Evolutionary conservation across 2,888 invertebrate species (phyloP).

Genomic region (Antheraea assamensis): DNA sequence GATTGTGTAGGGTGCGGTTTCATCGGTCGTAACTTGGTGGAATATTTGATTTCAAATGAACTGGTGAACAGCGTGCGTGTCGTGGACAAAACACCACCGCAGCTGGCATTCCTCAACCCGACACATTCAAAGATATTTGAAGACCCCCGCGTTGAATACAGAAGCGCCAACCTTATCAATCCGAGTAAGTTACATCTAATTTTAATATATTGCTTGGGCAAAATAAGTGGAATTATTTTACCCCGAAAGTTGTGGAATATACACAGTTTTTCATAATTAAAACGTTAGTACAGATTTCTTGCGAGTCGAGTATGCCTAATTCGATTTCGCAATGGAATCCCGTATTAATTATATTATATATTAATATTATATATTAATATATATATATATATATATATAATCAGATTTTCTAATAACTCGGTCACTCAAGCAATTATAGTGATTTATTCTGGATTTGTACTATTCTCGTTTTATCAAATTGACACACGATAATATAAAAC

Average conservation of each 20-base stretch:
- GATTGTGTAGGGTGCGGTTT: conserved; percentile 92
- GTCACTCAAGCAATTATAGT: no score
- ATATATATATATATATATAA: no score
- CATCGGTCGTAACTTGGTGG: conserved; percentile 93
- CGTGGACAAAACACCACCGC: conserved; percentile 96
- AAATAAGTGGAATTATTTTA: not conserved
- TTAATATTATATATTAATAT: no score
- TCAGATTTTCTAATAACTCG: no score
- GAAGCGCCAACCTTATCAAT: conserved; percentile 95
- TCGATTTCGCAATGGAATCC: no score
- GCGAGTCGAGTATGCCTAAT: no score
- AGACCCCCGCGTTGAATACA: conserved; percentile 90
- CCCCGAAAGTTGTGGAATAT: not conserved
- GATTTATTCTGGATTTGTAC: no score
- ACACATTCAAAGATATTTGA: conserved; percentile 88
- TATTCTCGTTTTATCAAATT: no score
- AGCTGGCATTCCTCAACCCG: conserved; percentile 93
- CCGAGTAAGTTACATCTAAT: conserved; percentile 82
- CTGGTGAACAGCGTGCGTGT: conserved; percentile 89
- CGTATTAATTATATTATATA: no score
- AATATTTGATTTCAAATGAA: conserved; percentile 89
- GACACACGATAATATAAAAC: no score
- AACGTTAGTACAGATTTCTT: not conserved
- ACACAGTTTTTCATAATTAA: not conserved
- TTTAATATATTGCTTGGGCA: not conserved